phyloP scores from a whole-genome alignment of 2,888 invertebrate species.

The Malachius bipustulatus region DNA sequence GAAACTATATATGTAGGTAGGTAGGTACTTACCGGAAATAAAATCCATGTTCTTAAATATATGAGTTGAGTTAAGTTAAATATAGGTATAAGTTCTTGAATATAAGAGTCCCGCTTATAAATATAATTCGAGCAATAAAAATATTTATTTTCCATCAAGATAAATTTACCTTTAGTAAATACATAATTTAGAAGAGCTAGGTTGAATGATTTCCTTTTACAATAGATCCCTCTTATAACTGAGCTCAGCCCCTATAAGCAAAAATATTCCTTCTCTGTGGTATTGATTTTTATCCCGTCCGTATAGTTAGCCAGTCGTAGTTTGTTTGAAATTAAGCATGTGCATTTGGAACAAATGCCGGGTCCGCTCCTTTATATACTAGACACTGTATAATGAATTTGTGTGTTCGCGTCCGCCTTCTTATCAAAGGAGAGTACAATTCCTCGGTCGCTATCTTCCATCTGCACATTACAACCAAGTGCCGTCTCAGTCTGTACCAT shows the following conservation, averaged over 20 bases:
- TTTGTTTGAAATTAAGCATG: constrained; percentile 36
- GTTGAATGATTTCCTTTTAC: constrained; percentile 25
- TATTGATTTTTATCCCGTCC: constrained; percentile 38
- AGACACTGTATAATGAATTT: constrained; percentile 40
- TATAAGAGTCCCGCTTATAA: no score
- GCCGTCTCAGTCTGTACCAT: constrained; percentile 3
- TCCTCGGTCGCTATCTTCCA: neutral
- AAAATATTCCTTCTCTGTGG: constrained; percentile 38
- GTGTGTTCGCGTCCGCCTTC: constrained; percentile 20
- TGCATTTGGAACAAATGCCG: constrained; percentile 36
- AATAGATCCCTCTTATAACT: constrained; percentile 28
- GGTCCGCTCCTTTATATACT: constrained; percentile 36
- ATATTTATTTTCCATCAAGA: no score
- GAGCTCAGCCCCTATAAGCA: constrained; percentile 35
- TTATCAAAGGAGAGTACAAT: constrained; percentile 3
- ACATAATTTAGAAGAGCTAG: no score
- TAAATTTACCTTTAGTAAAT: no score
- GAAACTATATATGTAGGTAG: no score
- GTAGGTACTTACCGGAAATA: no score
- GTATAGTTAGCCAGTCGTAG: constrained; percentile 32
- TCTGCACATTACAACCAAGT: no score
- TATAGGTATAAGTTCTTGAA: no score
- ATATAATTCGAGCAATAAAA: no score
- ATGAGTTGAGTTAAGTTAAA: no score
- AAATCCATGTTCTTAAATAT: no score